Evolutionary conservation across 2,797 vertebrate genomes (phyloP), one percentile per base, ranked within the genome.

Genomic region (Lerista edwardsae): DNA sequence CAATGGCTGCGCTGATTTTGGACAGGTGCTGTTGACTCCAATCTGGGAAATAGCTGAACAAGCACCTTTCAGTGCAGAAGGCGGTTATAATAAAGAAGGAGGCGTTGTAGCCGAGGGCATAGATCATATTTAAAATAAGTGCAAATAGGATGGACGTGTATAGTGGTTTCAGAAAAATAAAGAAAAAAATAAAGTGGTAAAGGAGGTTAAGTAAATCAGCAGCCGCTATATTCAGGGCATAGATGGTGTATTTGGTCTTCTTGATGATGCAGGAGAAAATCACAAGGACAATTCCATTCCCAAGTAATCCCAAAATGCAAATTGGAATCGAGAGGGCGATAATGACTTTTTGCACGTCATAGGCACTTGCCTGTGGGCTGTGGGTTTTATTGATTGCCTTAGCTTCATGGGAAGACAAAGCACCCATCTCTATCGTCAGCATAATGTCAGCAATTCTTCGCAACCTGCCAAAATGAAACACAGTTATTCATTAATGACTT

Each of bases 41-140:
- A 89, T 95, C 95, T 64, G 96, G 95, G 86, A 93, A 95, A 90
- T 95, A 91, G 81, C 96, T 93, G 6, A 94, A 96, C 27, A 96
- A 84, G 92, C 95, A 96, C 81, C 96, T 90, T 88, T 96, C 96
- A 92, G 96, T 93, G 12, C 96, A 96, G 55, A 96, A 94, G 91
- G 94, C 95, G 4, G 96, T 96, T 88, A 97, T 91, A 86, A 96
- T 93, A 73, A 95, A 96, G 87, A 97, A 94, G 59, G 95, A 94
- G 0, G 95, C 92, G 87, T 96, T 96, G 86, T 95, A 95, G 80
- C 95, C 96, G 57, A 96, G 93, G 6, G 44, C 12, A 55, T 86
- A 71, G 11, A 39, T 51, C 19, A 81, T 27, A 39, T 71, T 62
- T 25, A 55, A 3, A 62, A 86, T 15, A 61, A 11, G 29, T 44